Conservation (phyloP, 2,113 vertebrate genomes). For the Peromyscus californicus region DNA sequence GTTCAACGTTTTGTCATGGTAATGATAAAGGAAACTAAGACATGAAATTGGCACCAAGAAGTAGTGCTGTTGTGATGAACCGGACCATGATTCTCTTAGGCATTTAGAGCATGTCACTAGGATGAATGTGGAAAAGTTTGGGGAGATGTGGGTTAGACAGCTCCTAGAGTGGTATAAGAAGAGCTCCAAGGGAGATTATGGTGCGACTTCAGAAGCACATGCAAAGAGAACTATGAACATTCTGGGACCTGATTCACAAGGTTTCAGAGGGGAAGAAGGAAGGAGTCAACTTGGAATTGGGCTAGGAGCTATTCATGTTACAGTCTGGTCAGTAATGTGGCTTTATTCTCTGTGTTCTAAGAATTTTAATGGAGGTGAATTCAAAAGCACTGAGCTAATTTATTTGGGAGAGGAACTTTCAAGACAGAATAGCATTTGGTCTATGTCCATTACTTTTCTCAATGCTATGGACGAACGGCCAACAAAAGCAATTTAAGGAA, state of each 20-base stretch:
- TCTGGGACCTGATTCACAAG: not conserved
- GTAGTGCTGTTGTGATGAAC: not conserved
- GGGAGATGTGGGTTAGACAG: not conserved
- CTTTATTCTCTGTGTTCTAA: not conserved
- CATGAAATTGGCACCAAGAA: not conserved
- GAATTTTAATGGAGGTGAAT: not conserved
- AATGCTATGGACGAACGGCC: not conserved
- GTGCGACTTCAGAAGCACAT: not conserved
- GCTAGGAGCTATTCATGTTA: not conserved
- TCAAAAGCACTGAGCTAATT: not conserved
- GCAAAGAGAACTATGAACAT: not conserved
- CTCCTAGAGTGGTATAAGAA: not conserved
- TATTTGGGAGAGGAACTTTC: not conserved
- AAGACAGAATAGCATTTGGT: not conserved
- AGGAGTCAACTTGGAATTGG: not conserved
- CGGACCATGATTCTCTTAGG: no score
- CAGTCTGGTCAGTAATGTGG: not conserved
- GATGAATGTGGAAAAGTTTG: not conserved
- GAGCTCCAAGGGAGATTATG: not conserved
- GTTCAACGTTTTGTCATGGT: not conserved
- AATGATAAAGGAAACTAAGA: no score
- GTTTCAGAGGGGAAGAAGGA: not conserved
- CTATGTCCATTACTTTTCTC: not conserved
- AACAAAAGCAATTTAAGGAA: not conserved
- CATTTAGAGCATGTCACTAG: not conserved